Evolutionary conservation across 2,113 vertebrate species (phyloP).

Genomic region (Mustela nigripes): DNA sequence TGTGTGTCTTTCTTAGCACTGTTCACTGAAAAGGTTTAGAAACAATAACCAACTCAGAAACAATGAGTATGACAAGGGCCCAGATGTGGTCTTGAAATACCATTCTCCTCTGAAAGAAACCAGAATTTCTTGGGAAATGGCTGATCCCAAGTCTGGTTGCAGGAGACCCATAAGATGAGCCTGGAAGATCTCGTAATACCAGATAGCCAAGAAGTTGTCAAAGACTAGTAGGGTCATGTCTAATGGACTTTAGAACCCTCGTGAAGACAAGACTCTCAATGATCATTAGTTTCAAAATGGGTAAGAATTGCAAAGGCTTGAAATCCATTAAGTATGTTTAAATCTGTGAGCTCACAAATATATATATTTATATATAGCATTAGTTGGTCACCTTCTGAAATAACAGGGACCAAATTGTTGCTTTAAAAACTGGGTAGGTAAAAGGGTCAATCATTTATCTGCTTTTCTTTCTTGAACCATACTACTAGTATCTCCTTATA

Average conservation of each 20-base stretch:
- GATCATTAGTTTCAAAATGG: neutral
- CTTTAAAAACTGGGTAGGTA: neutral
- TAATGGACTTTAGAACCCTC: neutral
- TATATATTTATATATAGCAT: neutral
- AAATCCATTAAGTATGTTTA: neutral
- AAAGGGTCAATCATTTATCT: neutral
- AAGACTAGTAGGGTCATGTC: neutral
- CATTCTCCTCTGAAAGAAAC: conserved; percentile 16
- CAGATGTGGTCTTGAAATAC: neutral
- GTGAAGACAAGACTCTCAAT: neutral
- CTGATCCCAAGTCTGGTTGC: neutral
- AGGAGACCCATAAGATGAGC: neutral
- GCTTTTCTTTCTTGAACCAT: neutral
- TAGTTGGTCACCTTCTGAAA: neutral
- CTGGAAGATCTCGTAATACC: neutral
- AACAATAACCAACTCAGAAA: neutral
- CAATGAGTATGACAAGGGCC: neutral
- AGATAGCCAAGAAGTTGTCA: neutral
- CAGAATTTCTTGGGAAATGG: neutral
- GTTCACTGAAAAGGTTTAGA: neutral
- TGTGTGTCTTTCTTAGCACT: neutral
- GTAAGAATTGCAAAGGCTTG: neutral
- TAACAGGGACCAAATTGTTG: neutral
- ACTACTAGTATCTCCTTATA: neutral
- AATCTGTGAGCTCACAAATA: neutral